Percentiles rank a stretch among this genome's conserved stretches.
phyloP scores from a whole-genome alignment of 2,888 invertebrate genomes.

The Endotricha flammealis region DNA sequence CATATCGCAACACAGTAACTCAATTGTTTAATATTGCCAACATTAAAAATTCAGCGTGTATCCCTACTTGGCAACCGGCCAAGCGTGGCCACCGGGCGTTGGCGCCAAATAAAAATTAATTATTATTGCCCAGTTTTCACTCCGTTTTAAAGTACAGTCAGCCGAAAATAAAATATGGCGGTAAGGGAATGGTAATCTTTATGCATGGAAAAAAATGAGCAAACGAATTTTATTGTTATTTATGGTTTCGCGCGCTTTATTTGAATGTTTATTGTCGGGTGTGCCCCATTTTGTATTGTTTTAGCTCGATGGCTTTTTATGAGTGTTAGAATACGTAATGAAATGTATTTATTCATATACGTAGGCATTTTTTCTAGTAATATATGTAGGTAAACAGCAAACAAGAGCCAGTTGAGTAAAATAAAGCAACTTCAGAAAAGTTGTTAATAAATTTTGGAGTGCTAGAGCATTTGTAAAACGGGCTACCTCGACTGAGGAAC shows the following conservation, averaged over 20 bases:
- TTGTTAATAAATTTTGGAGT: too few relatives aligned
- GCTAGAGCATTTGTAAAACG: too few relatives aligned
- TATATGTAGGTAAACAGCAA: too few relatives aligned
- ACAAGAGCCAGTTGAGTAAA: too few relatives aligned
- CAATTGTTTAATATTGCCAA: slow-evolving; percentile 23
- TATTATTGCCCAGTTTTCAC: slow-evolving; percentile 27
- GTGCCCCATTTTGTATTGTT: not conserved
- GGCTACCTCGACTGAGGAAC: too few relatives aligned
- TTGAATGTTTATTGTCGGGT: too few relatives aligned
- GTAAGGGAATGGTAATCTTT: slow-evolving; percentile 15
- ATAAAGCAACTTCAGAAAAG: too few relatives aligned
- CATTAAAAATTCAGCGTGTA: slow-evolving; percentile 22
- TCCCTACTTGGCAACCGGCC: slow-evolving; percentile 23
- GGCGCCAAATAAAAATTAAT: slow-evolving; percentile 29
- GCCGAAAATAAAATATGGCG: slow-evolving; percentile 23
- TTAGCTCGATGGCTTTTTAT: too few relatives aligned
- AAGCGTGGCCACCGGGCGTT: slow-evolving; percentile 15
- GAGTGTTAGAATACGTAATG: too few relatives aligned
- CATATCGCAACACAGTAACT: slow-evolving; percentile 14
- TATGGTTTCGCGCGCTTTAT: slow-evolving; percentile 8
- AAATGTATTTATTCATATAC: too few relatives aligned
- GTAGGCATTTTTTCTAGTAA: too few relatives aligned
- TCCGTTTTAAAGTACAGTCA: slow-evolving; percentile 22
- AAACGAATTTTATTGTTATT: slow-evolving; percentile 15
- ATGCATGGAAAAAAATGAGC: slow-evolving; percentile 14